phyloP scores from a whole-genome alignment of 2,797 vertebrate species.

The Syndactyla subalaris region DNA sequence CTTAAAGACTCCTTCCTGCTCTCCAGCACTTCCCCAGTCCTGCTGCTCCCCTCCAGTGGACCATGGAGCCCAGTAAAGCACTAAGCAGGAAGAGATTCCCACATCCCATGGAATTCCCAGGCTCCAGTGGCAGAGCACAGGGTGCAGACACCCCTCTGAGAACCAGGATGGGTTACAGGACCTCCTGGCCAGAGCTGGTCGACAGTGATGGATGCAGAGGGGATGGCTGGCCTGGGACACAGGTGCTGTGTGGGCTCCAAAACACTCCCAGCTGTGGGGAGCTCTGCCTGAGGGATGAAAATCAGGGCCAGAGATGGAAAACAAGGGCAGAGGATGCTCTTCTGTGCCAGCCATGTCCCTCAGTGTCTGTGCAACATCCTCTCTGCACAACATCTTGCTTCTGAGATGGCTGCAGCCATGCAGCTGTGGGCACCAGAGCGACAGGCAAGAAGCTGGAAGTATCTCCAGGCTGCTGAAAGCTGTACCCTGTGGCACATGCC shows the following conservation, averaged over 20 bases:
- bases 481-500: fast-evolving
- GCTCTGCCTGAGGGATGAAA: not conserved
- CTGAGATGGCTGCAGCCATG: not conserved
- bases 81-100: not conserved
- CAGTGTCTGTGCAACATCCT: not conserved
- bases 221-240: not conserved
- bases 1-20: not conserved
- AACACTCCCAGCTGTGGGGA: not conserved
- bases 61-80: not conserved
- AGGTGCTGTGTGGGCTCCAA: not conserved
- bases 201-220: fast-evolving
- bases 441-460: not conserved
- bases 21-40: not conserved
- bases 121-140: fast-evolving
- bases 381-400: not conserved
- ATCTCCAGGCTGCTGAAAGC: not conserved
- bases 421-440: not conserved
- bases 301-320: not conserved
- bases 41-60: not conserved
- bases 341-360: not conserved
- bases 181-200: not conserved
- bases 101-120: not conserved
- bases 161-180: not conserved
- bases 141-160: not conserved
- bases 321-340: not conserved